A percentile compares a stretch with the other conserved stretches of the same genome.
phyloP scores from a whole-genome alignment of 2,888 invertebrate species.

The Lasioglossum pauxillum region DNA sequence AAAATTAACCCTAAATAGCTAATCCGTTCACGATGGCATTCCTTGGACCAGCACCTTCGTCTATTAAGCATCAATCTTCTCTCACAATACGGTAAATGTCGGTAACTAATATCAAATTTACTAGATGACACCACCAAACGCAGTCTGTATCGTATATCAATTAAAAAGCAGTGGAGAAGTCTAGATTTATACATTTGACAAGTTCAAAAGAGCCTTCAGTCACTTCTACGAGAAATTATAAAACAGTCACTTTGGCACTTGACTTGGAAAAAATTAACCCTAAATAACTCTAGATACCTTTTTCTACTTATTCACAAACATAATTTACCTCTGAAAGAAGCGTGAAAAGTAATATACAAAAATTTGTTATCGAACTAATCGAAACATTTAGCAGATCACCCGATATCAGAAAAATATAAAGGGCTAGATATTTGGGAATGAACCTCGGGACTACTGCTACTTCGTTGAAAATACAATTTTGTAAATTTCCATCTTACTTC shows the following conservation, averaged over 20 bases:
- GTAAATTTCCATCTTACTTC: neutral
- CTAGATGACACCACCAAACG: no score
- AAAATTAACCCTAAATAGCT: no score
- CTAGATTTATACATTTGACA: neutral
- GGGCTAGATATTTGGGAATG: neutral
- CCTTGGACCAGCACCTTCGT: no score
- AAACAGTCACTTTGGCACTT: neutral
- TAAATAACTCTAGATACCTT: neutral
- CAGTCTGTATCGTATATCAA: neutral
- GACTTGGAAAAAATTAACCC: neutral
- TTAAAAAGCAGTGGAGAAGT: neutral
- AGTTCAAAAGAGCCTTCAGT: neutral
- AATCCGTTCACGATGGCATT: no score
- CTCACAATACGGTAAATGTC: neutral
- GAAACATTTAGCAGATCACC: neutral
- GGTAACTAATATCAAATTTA: neutral
- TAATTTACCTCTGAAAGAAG: neutral
- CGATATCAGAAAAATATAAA: neutral
- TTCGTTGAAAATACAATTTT: neutral
- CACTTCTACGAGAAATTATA: neutral
- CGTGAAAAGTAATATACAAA: neutral
- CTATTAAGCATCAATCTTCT: no score
- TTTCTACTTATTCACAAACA: neutral
- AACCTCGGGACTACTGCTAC: neutral
- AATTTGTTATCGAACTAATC: neutral